These are phyloP conservation scores for Thysanoteuthis rhombus DNA, from an alignment of 2,888 invertebrate species.

Conservation along the genomic window DNA sequence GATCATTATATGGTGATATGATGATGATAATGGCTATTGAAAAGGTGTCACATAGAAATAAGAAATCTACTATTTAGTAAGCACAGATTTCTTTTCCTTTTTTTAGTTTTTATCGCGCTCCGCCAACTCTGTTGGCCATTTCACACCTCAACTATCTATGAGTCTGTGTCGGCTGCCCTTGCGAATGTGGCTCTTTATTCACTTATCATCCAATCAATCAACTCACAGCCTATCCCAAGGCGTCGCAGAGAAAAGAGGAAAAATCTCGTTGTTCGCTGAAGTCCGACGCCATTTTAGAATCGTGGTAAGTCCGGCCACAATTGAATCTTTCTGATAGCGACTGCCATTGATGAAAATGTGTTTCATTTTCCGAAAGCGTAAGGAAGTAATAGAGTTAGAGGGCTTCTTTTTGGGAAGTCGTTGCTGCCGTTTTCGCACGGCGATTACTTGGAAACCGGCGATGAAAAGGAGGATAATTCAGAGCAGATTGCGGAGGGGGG, in stretches of 20 bases:
- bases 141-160: not conserved
- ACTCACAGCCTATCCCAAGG: not conserved
- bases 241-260: not conserved
- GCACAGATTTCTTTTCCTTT: too few relatives aligned
- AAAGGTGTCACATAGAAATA: too few relatives aligned
- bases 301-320: not conserved
- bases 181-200: not conserved
- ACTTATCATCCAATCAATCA: conserved; percentile 12
- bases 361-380: conserved; percentile 12
- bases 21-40: too few relatives aligned
- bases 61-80: too few relatives aligned
- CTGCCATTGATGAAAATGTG: not conserved
- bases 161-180: not conserved
- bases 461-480: not conserved
- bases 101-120: not conserved
- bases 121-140: not conserved
- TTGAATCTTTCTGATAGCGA: not conserved
- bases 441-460: not conserved
- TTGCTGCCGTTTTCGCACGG: not conserved
- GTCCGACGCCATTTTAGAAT: not conserved
- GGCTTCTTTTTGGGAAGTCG: not conserved
- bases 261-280: not conserved
- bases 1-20: too few relatives aligned
- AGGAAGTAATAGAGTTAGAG: not conserved
- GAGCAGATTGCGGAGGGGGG: not conserved